A percentile compares a stretch with the other conserved stretches of the same genome.
These are phyloP conservation scores for Ridgeia piscesae DNA, from an alignment of 1,140 invertebrate genomes.

Conservation along the genomic window DNA sequence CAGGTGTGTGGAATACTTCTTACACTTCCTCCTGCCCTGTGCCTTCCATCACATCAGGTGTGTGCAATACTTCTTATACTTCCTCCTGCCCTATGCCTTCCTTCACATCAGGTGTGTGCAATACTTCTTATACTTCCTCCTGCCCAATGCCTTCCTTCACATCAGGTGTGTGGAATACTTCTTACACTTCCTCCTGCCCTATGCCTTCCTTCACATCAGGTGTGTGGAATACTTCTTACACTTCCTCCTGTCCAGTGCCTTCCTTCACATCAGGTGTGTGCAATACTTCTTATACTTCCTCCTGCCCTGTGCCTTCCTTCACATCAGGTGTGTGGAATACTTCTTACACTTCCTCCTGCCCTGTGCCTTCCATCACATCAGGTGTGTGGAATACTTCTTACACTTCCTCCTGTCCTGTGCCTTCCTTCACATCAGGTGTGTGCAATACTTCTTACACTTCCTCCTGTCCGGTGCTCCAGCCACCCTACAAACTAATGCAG, in stretches of 20 bases:
- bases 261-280: conserved; percentile 43
- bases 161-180: conserved; percentile 36
- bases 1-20: conserved; percentile 31
- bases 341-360: background rate
- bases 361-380: conserved; percentile 42
- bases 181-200: conserved; percentile 6
- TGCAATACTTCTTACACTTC: background rate
- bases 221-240: conserved; percentile 21
- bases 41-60: conserved; percentile 44
- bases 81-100: conserved; percentile 33
- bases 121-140: conserved; percentile 7
- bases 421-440: too few relatives aligned
- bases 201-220: conserved; percentile 44
- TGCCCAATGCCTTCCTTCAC: conserved; percentile 40
- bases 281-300: conserved; percentile 11
- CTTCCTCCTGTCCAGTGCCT: conserved; percentile 22
- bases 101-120: conserved; percentile 41
- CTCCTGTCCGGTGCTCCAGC: too few relatives aligned
- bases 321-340: conserved; percentile 38
- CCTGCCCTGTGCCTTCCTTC: conserved; percentile 37
- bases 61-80: conserved; percentile 5
- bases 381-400: conserved; percentile 30
- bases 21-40: conserved; percentile 8
- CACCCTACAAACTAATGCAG: background rate
- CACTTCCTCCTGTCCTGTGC: too few relatives aligned